Evolutionary conservation across 2,113 vertebrate genomes (phyloP).

Genomic region (Climacteris rufus): DNA sequence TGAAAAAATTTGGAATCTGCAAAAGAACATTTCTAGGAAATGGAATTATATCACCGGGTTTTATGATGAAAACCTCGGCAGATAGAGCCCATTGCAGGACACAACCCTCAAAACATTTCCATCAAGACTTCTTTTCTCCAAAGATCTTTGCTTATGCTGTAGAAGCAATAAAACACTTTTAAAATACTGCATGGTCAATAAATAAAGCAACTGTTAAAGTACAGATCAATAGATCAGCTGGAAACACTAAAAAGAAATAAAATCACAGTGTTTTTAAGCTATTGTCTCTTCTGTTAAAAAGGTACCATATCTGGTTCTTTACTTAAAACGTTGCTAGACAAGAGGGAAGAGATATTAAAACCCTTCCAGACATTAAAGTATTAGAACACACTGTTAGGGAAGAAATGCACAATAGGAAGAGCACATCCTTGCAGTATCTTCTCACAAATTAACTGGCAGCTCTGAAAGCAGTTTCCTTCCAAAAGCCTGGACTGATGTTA

Average conservation of each 20-base stretch:
- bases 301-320: not conserved
- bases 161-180: not conserved
- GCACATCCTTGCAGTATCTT: not conserved
- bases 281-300: not conserved
- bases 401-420: not conserved
- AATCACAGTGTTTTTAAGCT: not conserved
- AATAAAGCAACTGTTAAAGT: not conserved
- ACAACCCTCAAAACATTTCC: not conserved
- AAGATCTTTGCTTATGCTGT: not conserved
- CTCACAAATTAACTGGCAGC: constrained; percentile 32
- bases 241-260: not conserved
- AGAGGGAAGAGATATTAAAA: constrained; percentile 1
- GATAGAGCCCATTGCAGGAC: not conserved
- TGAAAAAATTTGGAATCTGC: not conserved
- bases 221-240: constrained; percentile 9
- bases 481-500: constrained; percentile 14
- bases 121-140: not conserved
- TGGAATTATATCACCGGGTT: not conserved
- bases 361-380: constrained; percentile 3
- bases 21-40: not conserved
- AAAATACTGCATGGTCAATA: not conserved
- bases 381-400: not conserved
- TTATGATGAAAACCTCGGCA: not conserved
- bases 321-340: not conserved
- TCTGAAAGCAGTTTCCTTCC: constrained; percentile 13